A percentile compares a stretch with the other conserved stretches of the same genome.
phyloP scores from a whole-genome alignment of 1,140 invertebrate species.

The Ceratoteleas bidentatus region DNA sequence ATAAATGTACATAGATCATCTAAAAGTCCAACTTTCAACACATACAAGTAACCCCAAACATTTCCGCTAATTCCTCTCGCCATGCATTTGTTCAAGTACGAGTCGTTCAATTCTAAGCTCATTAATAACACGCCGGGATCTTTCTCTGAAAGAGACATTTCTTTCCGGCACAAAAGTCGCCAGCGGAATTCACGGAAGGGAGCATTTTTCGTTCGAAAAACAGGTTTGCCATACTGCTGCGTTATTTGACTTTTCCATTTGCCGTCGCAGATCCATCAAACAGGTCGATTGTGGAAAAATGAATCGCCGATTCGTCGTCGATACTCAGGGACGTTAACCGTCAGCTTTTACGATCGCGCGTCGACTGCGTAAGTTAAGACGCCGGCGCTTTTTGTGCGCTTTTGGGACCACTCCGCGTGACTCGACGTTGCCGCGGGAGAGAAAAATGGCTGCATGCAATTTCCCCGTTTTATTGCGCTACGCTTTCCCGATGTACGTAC shows the following conservation, averaged over 20 bases:
- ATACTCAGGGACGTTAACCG: conserved; percentile 36
- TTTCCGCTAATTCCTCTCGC: no score
- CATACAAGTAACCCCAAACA: no score
- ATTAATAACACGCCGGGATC: conserved; percentile 19
- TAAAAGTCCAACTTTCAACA: no score
- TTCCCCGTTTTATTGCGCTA: conserved; percentile 57
- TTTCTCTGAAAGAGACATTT: conserved; percentile 10
- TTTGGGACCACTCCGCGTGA: conserved; percentile 32
- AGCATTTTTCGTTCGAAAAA: conserved; percentile 25
- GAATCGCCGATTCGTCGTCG: conserved; percentile 40
- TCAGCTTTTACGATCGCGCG: conserved; percentile 34
- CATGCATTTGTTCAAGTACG: no score
- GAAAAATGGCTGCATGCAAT: conserved; percentile 57
- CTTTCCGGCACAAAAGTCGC: conserved; percentile 15
- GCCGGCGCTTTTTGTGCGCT: conserved; percentile 40
- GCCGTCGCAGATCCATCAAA: conserved; percentile 37
- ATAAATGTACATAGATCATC: no score
- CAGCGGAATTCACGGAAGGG: background rate
- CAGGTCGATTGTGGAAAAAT: conserved; percentile 32
- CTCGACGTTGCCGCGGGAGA: conserved; percentile 14
- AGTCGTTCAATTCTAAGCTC: no score
- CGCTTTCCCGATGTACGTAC: conserved; percentile 54
- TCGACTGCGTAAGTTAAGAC: conserved; percentile 40
- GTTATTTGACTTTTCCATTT: background rate
- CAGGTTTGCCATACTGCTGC: conserved; percentile 23